phyloP scores from a whole-genome alignment of 2,888 invertebrate species.

The Drosophila paranaensis region DNA sequence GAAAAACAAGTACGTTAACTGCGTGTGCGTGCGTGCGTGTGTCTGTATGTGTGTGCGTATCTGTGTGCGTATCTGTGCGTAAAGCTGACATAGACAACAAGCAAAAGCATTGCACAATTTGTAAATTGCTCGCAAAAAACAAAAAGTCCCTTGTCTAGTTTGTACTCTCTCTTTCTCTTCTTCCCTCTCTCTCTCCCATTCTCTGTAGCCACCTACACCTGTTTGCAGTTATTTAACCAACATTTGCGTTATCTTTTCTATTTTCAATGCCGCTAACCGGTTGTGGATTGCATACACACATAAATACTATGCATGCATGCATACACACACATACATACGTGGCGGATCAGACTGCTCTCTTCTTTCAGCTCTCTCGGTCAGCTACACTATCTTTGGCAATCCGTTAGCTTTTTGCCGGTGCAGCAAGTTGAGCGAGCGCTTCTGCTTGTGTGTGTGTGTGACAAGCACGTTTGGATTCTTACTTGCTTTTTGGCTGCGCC shows the following conservation, averaged over 20 bases:
- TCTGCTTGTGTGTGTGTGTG: slow-evolving; percentile 9
- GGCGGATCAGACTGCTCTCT: slow-evolving; percentile 37
- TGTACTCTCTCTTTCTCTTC: slow-evolving; percentile 36
- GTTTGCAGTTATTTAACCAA: slow-evolving; percentile 74
- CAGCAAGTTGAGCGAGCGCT: slow-evolving; percentile 52
- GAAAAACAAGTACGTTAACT: slow-evolving; percentile 22
- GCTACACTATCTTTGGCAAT: slow-evolving; percentile 31
- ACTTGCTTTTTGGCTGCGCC: slow-evolving; percentile 22
- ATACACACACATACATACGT: slow-evolving; percentile 20
- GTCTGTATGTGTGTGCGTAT: not conserved
- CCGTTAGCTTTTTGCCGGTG: slow-evolving; percentile 69
- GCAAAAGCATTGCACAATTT: slow-evolving; percentile 28
- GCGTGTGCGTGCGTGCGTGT: not conserved
- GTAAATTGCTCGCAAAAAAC: slow-evolving; percentile 27
- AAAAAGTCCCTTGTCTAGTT: slow-evolving; percentile 28
- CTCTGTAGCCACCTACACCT: slow-evolving; percentile 48
- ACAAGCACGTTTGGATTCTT: slow-evolving; percentile 32
- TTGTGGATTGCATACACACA: slow-evolving; percentile 29
- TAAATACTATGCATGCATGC: slow-evolving; percentile 1
- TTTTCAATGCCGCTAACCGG: slow-evolving; percentile 73
- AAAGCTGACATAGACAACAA: slow-evolving; percentile 16
- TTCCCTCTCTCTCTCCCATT: slow-evolving; percentile 35
- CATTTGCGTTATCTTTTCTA: slow-evolving; percentile 57
- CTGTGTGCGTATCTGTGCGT: slow-evolving; percentile 9
- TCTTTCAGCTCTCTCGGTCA: slow-evolving; percentile 13